phyloP scores from a whole-genome alignment of 92 coral and sea anemone genomes.

The Actinostola sp. region DNA sequence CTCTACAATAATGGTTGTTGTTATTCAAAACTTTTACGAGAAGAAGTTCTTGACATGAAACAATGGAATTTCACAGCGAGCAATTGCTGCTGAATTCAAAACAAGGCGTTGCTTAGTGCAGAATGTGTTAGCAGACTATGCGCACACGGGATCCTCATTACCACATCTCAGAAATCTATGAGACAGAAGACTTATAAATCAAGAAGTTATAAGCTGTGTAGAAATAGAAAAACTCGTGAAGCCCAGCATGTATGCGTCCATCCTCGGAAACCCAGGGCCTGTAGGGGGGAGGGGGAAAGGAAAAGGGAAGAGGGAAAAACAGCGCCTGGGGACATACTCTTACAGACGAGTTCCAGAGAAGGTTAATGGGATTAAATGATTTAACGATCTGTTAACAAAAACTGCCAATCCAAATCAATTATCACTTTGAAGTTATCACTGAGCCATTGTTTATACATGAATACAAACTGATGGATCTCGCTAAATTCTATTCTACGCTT shows the following conservation, averaged over 20 bases:
- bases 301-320: too few species aligned
- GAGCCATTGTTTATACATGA: too few species aligned
- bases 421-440: too few species aligned
- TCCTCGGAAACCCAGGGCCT: too few species aligned
- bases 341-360: too few species aligned
- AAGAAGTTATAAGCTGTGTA: slow-evolving; percentile 11
- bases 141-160: slow-evolving; percentile 22
- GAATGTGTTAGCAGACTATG: slow-evolving; percentile 34
- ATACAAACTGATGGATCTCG: too few species aligned
- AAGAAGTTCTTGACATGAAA: slow-evolving; percentile 39
- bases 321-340: too few species aligned
- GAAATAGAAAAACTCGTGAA: slow-evolving; percentile 42
- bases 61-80: slow-evolving; percentile 41
- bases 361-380: too few species aligned
- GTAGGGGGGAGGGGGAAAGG: too few species aligned
- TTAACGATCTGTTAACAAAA: too few species aligned
- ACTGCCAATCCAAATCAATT: too few species aligned
- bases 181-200: slow-evolving; percentile 12
- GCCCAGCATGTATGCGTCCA: slow-evolving; percentile 27
- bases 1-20: neutral
- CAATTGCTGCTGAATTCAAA: slow-evolving; percentile 29
- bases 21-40: slow-evolving; percentile 11
- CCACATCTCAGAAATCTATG: slow-evolving; percentile 5
- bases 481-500: too few species aligned
- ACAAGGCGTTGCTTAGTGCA: slow-evolving; percentile 31